A percentile compares a stretch with the other conserved stretches of the same genome.
Conservation (phyloP, 92 coral and sea anemone genomes). For the Virgularia gustaviana region DNA sequence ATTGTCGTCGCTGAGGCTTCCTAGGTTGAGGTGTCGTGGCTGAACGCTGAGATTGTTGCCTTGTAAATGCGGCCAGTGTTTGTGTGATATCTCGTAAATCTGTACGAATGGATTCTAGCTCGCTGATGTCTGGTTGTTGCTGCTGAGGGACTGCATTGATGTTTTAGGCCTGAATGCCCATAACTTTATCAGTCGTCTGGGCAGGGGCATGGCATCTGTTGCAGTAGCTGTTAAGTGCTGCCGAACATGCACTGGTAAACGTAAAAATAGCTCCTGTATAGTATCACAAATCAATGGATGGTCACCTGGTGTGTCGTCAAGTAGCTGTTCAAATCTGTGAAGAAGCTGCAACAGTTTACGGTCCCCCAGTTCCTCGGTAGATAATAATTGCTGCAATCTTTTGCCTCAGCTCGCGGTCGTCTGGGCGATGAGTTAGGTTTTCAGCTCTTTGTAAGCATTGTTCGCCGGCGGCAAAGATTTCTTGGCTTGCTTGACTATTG, state of each 20-base stretch:
- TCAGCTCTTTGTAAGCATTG: neutral
- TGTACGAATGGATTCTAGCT: neutral
- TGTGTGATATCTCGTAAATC: constrained; percentile 9
- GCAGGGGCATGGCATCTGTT: neutral
- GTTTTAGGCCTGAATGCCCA: constrained; percentile 11
- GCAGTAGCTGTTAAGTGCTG: constrained; percentile 20
- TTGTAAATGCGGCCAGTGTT: too few relatives aligned
- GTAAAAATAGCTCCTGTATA: neutral
- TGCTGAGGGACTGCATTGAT: too few relatives aligned
- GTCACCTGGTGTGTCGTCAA: constrained; percentile 16
- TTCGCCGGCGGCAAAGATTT: too few relatives aligned
- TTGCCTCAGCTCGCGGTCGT: constrained; percentile 6
- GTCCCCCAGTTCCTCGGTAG: constrained; percentile 15
- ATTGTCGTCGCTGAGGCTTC: too few relatives aligned
- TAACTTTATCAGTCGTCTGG: neutral
- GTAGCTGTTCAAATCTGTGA: constrained; percentile 16
- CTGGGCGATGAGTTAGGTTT: neutral
- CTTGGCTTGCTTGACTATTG: too few relatives aligned
- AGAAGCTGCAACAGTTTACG: constrained; percentile 16
- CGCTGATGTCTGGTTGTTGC: neutral
- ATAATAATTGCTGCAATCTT: constrained; percentile 19
- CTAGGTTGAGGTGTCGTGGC: too few relatives aligned
- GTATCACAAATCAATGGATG: constrained; percentile 8
- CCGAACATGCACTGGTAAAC: neutral
- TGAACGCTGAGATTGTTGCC: too few relatives aligned